Percentiles rank a stretch among this genome's conserved stretches.
phyloP scores from a whole-genome alignment of 2,113 vertebrate genomes.

The Semicossyphus pulcher region DNA sequence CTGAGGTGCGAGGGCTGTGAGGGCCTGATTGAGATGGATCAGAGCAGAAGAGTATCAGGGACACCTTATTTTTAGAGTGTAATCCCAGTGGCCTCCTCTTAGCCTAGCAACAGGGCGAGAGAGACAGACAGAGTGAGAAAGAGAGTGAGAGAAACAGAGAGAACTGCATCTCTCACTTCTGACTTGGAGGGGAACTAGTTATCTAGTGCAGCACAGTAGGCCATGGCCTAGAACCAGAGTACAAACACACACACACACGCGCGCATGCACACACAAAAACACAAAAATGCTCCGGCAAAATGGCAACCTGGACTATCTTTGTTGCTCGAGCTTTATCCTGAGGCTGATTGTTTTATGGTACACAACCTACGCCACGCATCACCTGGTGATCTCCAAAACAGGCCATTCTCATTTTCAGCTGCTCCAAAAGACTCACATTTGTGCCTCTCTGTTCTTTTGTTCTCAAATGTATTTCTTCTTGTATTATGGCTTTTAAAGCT shows the following conservation, averaged over 20 bases:
- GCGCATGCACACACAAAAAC: background rate
- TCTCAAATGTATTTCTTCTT: too few species aligned
- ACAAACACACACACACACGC: slow-evolving; percentile 19
- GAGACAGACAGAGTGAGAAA: slow-evolving; percentile 57
- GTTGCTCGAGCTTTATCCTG: background rate
- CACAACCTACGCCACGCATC: background rate
- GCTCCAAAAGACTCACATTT: background rate
- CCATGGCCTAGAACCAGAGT: slow-evolving; percentile 67
- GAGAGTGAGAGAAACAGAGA: slow-evolving; percentile 44
- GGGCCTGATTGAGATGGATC: slow-evolving; percentile 72
- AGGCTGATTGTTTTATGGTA: background rate
- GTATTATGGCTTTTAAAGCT: background rate
- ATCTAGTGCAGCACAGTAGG: slow-evolving; percentile 68
- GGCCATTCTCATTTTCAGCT: background rate
- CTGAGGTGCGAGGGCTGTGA: slow-evolving; percentile 29
- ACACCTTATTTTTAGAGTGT: slow-evolving; percentile 86
- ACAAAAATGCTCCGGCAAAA: slow-evolving; percentile 11
- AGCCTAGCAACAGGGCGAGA: slow-evolving; percentile 82
- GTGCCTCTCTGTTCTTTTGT: background rate
- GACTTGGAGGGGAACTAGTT: slow-evolving; percentile 68
- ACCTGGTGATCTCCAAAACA: slow-evolving; percentile 1
- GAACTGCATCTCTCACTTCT: slow-evolving; percentile 66
- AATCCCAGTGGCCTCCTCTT: slow-evolving; percentile 80
- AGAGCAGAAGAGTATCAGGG: slow-evolving; percentile 83
- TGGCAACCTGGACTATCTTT: slow-evolving; percentile 33